A percentile compares a stretch with the other conserved stretches of the same genome.
These are phyloP conservation scores for Cylindroiulus punctatus DNA, from an alignment of 2,888 invertebrate genomes.

Conservation along the genomic window DNA sequence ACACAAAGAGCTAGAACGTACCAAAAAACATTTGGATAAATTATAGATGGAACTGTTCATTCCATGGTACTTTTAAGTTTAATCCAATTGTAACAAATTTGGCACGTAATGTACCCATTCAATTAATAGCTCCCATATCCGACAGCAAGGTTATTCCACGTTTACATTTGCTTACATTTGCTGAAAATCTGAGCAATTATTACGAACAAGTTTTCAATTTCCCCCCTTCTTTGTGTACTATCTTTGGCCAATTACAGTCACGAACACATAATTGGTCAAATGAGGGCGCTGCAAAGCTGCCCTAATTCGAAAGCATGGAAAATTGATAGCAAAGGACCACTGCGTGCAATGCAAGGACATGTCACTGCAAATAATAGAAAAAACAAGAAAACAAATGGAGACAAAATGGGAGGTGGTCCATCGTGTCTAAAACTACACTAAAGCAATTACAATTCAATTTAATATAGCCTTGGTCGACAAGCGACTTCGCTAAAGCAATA, in stretches of 20 bases:
- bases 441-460: neutral
- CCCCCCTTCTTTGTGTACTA: neutral
- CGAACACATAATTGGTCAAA: neutral
- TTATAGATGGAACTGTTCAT: too few relatives aligned
- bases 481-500: neutral
- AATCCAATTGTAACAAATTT: too few relatives aligned
- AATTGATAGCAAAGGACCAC: neutral
- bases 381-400: neutral
- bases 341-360: neutral
- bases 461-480: conserved; percentile 24
- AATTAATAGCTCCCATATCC: neutral
- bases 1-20: neutral
- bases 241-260: neutral
- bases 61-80: too few relatives aligned
- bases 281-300: neutral
- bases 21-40: too few relatives aligned
- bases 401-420: neutral
- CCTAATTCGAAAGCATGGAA: neutral
- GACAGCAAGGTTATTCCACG: neutral
- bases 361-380: neutral
- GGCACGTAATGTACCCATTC: too few relatives aligned
- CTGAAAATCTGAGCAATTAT: conserved; percentile 3
- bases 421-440: neutral
- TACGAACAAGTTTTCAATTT: conserved; percentile 1
- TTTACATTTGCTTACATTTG: neutral